These are phyloP conservation scores for Paragorgia papillata DNA, from an alignment of 92 coral and sea anemone species.

Conservation along the genomic window DNA sequence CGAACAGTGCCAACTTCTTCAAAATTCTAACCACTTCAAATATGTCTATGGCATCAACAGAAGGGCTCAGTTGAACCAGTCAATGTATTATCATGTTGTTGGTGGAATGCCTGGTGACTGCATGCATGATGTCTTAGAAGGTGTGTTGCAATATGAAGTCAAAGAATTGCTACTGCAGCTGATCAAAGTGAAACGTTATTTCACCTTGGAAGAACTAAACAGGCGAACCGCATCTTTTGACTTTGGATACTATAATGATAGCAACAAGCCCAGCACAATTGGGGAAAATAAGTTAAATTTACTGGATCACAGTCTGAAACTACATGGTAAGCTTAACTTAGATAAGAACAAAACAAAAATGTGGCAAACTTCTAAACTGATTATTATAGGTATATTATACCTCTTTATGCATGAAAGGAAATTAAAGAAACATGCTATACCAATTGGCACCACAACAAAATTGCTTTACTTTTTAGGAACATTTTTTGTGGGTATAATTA, in stretches of 20 bases:
- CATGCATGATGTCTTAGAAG: slow-evolving; percentile 63
- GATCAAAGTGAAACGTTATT: slow-evolving; percentile 36
- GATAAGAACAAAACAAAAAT: no score
- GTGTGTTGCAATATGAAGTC: slow-evolving; percentile 52
- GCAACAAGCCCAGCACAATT: slow-evolving; percentile 50
- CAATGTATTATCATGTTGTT: slow-evolving; percentile 60
- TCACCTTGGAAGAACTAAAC: slow-evolving; percentile 48
- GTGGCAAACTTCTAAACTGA: no score
- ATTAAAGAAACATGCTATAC: no score
- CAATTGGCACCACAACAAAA: no score
- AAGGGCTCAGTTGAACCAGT: slow-evolving; percentile 36
- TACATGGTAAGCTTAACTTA: neutral
- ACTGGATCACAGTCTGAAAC: neutral
- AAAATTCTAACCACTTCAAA: slow-evolving; percentile 39
- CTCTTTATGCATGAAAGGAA: no score
- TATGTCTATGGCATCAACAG: slow-evolving; percentile 56
- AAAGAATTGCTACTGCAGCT: slow-evolving; percentile 47
- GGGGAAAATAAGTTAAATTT: neutral
- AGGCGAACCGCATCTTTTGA: slow-evolving; percentile 50
- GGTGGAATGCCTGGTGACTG: slow-evolving; percentile 58
- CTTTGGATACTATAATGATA: slow-evolving; percentile 50
- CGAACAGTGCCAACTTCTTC: slow-evolving; percentile 51
- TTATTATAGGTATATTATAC: no score
- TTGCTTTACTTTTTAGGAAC: no score
- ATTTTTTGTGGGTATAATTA: no score